phyloP scores from a whole-genome alignment of 2,113 vertebrate species.

The Steatornis caripensis region DNA sequence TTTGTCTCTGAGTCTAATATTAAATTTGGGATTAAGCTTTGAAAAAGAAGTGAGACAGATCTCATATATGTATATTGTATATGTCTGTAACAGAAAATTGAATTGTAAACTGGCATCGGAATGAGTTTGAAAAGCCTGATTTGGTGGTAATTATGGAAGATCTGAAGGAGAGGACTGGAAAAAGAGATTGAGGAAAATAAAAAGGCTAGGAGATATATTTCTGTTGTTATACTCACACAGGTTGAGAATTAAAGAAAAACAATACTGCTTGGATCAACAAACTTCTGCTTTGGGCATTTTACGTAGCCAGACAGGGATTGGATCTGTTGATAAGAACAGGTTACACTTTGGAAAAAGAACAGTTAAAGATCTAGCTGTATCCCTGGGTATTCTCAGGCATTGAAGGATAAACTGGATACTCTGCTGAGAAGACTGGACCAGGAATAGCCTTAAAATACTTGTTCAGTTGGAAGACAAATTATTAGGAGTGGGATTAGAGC shows the following conservation, averaged over 20 bases:
- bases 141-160: background rate
- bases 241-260: background rate
- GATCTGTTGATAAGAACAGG: background rate
- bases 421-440: background rate
- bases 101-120: background rate
- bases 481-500: background rate
- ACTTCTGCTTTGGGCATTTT: background rate
- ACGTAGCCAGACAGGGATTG: background rate
- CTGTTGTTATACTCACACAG: background rate
- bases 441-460: background rate
- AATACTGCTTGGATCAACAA: background rate
- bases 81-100: background rate
- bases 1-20: background rate
- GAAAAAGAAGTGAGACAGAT: background rate
- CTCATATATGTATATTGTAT: background rate
- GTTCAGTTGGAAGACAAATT: background rate
- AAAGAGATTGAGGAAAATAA: background rate
- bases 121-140: background rate
- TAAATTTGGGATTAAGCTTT: background rate
- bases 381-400: background rate
- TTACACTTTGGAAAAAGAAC: background rate
- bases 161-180: background rate
- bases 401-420: background rate
- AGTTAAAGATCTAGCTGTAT: background rate
- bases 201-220: background rate